Base-by-base conservation (phyloP, 2,113 vertebrate species). In the Etheostoma spectabile region DNA sequence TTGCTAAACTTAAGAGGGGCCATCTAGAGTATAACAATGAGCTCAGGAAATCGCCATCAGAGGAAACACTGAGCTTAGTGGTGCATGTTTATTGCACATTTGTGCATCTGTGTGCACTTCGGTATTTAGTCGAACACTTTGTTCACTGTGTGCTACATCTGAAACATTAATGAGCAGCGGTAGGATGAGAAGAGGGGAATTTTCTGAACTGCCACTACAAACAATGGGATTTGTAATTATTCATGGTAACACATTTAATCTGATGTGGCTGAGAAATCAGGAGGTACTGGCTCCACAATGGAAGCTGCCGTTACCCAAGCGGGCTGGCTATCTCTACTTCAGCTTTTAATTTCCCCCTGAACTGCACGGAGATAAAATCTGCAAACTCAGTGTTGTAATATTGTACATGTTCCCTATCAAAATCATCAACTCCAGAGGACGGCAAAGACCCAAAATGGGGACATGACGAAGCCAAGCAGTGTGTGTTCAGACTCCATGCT, bases 91-190 rank as follows among this genome's bases (percentile, higher is more conserved):
- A 84, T 82, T 75, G 67, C 59, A 76, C 56, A 6, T 71, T 71
- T 82, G 86, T 77, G 1, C 48, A 45, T 74, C 57, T 53, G 73
- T 66, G 35, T 70, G 67, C 73, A 74, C 52, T n/a, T 55, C 21
- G 42, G 60, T 77, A 75, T 83, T 87, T 73, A 83, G 86, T 70
- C 13, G 1, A 79, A 79, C 30, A 80, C 52, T 87, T 75, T 77
- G 70, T 79, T 77, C 74, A 74, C 56, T 42, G 27, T 24, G 80
- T 61, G 42, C 76, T 42, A 19, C 46, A 49, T 74, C 49, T 90
- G 76, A 91, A 85, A 92, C 81, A 87, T 92, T 91, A 86, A 93
- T 88, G 82, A 89, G 85, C 80, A 46, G 62, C 14, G 64, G 3
- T 14, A 69, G 84, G 75, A 85, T 70, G 75, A 85, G 65, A 57